Base-by-base conservation (phyloP, 2,113 vertebrate species). In the Pipa parva region DNA sequence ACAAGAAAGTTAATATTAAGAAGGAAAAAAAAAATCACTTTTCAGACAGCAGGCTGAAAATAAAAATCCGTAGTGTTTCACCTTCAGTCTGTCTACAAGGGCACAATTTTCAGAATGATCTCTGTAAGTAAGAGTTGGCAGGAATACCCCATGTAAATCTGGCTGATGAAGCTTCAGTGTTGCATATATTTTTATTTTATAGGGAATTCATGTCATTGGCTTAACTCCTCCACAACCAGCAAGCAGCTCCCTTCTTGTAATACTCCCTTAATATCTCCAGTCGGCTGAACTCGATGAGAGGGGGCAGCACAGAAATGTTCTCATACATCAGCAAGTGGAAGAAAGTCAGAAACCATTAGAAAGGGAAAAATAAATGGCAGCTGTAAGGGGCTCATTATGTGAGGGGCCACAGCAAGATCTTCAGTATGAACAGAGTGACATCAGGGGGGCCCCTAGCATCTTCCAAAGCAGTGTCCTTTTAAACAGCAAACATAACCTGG, bases 101-200 rank as follows among this genome's bases (percentile, higher is more conserved):
- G 29, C 64, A 67, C 46, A 21, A 49, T 36, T 36, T 49, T 29
- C 55, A 59, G 64, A 59, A 45, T 67, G 64, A 67, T 59, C 64
- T 67, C 15, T 58, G 51, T 45, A 56, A 65, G 63, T 56, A 56
- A 59, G 64, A 67, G 55, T 67, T 67, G 64, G 64, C 64, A 67
- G 64, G 55, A 50, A 50, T 59, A 50, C 21, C 55, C 64, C 39
- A 59, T 59, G 64, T 67, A 67, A 67, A 67, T 59, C 62, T 63
- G 25, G 7, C 5, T 39, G 64, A 67, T 59, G 64, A 57, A 59
- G 64, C 55, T 50, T 49, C 45, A 5, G 42, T 59, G 64, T 49
- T 59, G 64, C 42, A 67, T 67, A 67, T 58, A 67, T 67, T 67
- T 59, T 67, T 67, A 67, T 59, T 67, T 67, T 67, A 67, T 67